Evolutionary conservation across 1,140 invertebrate genomes (phyloP).

Genomic region (Drosophila sulfurigaster): DNA sequence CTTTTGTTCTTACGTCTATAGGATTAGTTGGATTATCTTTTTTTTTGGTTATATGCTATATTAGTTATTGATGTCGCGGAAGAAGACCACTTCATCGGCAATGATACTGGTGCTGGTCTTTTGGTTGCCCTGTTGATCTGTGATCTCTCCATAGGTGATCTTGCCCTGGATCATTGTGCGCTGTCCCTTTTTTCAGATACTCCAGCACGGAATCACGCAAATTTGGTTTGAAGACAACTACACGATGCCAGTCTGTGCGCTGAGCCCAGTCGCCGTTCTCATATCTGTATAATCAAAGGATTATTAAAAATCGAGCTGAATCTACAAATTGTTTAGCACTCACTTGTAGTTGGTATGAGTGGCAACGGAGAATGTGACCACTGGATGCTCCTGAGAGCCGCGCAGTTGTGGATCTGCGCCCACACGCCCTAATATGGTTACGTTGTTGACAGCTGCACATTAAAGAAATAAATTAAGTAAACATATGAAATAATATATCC

Average conservation of each 20-base stretch:
- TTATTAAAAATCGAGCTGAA: neutral
- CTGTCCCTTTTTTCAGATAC: conserved; percentile 95
- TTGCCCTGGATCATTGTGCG: conserved; percentile 93
- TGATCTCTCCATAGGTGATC: conserved; percentile 94
- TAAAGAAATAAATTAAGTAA: neutral
- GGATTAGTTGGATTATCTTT: conserved; percentile 21
- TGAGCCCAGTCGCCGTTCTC: conserved; percentile 92
- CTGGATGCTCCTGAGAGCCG: conserved; percentile 92
- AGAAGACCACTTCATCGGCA: conserved; percentile 95
- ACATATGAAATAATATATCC: neutral
- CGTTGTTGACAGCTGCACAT: conserved; percentile 92
- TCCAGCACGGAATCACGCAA: conserved; percentile 92
- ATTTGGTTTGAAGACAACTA: conserved; percentile 94
- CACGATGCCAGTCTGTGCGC: conserved; percentile 95
- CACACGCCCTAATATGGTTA: conserved; percentile 93
- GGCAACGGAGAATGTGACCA: conserved; percentile 95
- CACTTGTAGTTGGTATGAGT: conserved; percentile 93
- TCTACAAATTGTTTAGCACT: conserved; percentile 6
- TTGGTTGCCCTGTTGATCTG: conserved; percentile 90
- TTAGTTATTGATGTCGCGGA: conserved; percentile 85
- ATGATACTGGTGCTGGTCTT: conserved; percentile 91
- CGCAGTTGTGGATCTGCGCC: conserved; percentile 94
- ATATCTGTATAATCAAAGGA: conserved; percentile 80
- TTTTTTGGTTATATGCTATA: neutral
- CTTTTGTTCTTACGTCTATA: conserved; percentile 66